Evolutionary conservation across 1,140 invertebrate species (phyloP), one percentile per base, ranked within the genome.

Genomic region (Stratiolaelaps scimitus): DNA sequence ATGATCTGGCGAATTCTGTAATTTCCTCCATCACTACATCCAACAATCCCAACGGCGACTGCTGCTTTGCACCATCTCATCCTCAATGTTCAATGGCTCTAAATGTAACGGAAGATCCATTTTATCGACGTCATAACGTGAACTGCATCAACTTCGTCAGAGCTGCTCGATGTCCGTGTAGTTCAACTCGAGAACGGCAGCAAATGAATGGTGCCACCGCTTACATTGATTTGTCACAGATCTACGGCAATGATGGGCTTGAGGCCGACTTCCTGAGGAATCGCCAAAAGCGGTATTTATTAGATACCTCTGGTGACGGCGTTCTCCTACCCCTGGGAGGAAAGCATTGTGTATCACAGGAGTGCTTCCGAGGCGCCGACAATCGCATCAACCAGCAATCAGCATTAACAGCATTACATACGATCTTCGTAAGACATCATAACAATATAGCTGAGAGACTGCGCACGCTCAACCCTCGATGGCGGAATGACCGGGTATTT

Each of bases 171-270:
- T 60, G 53, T 26, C 53, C 53, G 4, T 60, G 53, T 10, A 60
- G 23, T 15, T 60, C 53, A 26, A 40, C 34, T 40, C 15, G 53
- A 5, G 15, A 15, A 17, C 17, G 53, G 1, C 26, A 60, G 15
- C 53, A 60, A 26, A 60, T 26, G 23, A 60, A 26, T 28, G 47
- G 47, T 15, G 47, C 47, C 53, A 60, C 53, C 15, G 34, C 26
- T 26, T 60, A 29, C 15, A 60, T 60, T 34, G 53, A 60, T 48
- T 28, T 48, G 47, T 48, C 47, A 28, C 47, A 48, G 28, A 28
- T 26, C 34, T 60, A 60, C 53, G 53, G 53, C 2, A 60, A 23
- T 34, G 53, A 60, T 10, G 53, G 20, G 26, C 53, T 26, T 26
- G 26, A 29, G 15, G 34, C 15, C 2, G 10, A 60, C 10, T 60